Percentiles rank a stretch among this genome's conserved stretches.
phyloP scores from a whole-genome alignment of 2,888 invertebrate genomes.

The Aethes cnicana region DNA sequence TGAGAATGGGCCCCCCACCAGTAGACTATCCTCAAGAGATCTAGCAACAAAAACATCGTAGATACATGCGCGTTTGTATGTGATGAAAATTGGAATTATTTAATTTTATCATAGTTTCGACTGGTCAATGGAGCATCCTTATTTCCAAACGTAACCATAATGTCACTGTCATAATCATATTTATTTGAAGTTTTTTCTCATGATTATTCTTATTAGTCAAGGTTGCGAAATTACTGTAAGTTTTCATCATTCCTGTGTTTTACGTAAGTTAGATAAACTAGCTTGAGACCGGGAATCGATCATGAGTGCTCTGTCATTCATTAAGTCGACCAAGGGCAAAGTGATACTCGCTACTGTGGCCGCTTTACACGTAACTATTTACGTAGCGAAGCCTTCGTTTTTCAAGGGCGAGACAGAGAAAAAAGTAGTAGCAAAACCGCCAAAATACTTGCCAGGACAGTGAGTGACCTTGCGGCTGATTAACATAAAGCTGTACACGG shows the following conservation, averaged over 20 bases:
- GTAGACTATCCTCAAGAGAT: too few relatives aligned
- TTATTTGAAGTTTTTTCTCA: conserved; percentile 21
- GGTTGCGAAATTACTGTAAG: conserved; percentile 1
- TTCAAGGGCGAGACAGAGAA: conserved; percentile 57
- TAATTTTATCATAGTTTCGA: too few relatives aligned
- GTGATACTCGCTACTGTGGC: conserved; percentile 67
- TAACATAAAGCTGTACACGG: conserved; percentile 40
- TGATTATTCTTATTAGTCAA: conserved; percentile 11
- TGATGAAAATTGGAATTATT: too few relatives aligned
- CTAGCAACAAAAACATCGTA: too few relatives aligned
- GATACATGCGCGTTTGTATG: too few relatives aligned
- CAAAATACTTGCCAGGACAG: conserved; percentile 69
- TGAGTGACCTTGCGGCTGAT: conserved; percentile 49
- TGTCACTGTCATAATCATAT: conserved; percentile 23
- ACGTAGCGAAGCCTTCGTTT: conserved; percentile 69
- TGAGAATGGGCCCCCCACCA: too few relatives aligned
- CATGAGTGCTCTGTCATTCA: conserved; percentile 65
- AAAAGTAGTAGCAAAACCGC: conserved; percentile 49
- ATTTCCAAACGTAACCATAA: conserved; percentile 14
- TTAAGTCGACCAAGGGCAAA: conserved; percentile 70
- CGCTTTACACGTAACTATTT: conserved; percentile 65
- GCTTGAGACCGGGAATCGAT: conserved; percentile 31
- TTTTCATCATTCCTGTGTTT: conserved; percentile 15
- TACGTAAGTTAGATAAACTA: conserved; percentile 19
- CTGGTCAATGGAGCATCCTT: too few relatives aligned